Conservation (phyloP, 2,797 vertebrate species). For the Anas capensis region DNA sequence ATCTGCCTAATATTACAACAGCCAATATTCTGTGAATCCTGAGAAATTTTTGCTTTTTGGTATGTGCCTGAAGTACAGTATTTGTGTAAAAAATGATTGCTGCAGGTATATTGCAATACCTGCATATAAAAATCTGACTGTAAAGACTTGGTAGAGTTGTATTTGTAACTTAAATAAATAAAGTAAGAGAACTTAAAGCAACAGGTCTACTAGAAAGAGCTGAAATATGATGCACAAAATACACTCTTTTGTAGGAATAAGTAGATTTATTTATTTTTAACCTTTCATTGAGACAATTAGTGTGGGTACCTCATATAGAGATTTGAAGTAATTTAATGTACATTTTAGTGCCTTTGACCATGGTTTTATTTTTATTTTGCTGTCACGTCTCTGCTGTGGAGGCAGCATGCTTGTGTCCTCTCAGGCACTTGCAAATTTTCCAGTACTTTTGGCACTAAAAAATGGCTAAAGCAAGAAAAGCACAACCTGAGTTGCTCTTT, state of each 20-base stretch:
- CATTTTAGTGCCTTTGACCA: neutral
- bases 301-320: neutral
- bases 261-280: neutral
- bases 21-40: neutral
- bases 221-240: neutral
- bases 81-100: neutral
- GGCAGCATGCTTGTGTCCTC: neutral
- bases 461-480: neutral
- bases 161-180: neutral
- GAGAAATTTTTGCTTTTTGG: neutral
- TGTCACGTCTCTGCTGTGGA: neutral
- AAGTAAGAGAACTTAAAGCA: neutral
- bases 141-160: neutral
- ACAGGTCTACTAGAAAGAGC: neutral
- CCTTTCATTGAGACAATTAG: neutral
- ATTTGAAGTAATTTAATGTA: neutral
- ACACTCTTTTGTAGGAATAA: neutral
- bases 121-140: accelerated
- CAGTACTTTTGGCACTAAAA: neutral
- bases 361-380: neutral
- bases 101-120: neutral
- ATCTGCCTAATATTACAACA: neutral
- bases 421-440: neutral
- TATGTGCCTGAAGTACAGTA: neutral
- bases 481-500: neutral